Conservation (phyloP, 2,797 vertebrate species). For the Mareca strepera region DNA sequence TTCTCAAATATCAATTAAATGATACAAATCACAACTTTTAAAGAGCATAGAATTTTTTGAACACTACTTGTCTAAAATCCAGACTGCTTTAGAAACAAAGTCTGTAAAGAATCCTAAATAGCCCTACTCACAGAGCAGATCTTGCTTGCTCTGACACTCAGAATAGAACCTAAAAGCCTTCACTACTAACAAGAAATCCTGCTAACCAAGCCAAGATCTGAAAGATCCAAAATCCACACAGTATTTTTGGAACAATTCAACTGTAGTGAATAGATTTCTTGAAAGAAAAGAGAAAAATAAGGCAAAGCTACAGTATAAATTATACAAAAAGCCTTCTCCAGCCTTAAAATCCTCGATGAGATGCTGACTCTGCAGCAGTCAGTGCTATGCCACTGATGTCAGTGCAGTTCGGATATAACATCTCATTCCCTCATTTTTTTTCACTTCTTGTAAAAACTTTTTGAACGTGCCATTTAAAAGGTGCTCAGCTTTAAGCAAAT, state of each 20-base stretch:
- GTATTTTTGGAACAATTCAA: neutral
- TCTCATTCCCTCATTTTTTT: neutral
- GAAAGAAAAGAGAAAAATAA: neutral
- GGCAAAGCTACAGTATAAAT: neutral
- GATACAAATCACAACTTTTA: neutral
- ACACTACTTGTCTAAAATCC: neutral
- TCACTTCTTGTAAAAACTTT: neutral
- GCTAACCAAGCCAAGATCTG: neutral
- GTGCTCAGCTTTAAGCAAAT: neutral
- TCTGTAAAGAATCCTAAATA: neutral
- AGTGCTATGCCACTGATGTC: neutral
- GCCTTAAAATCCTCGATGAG: neutral
- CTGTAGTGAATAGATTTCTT: neutral
- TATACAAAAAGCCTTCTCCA: neutral
- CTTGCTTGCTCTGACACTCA: neutral
- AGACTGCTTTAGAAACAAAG: neutral
- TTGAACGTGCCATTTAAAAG: neutral
- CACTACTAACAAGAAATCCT: neutral
- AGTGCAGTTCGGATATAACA: neutral
- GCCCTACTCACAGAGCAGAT: accelerated
- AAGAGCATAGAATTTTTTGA: neutral
- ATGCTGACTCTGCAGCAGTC: neutral
- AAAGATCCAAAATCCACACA: neutral
- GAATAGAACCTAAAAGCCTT: neutral
- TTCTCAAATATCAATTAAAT: neutral